Conservation (phyloP, 2,113 vertebrate genomes). For the Galemys pyrenaicus region DNA sequence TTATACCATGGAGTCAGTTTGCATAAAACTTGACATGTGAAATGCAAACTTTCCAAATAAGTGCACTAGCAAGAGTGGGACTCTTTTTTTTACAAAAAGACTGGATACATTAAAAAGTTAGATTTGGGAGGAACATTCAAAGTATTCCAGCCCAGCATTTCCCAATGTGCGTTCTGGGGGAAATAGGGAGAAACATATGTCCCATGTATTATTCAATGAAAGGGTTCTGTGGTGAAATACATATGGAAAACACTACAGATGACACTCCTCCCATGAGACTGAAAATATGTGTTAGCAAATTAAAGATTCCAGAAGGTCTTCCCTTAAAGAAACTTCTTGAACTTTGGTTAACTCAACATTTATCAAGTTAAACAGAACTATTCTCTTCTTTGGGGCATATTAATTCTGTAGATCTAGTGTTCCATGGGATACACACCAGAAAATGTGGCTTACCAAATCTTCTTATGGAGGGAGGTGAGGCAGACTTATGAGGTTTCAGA, state of each 20-base stretch:
- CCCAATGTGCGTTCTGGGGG: not conserved
- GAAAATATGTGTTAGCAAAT: not conserved
- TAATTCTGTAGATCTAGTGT: not conserved
- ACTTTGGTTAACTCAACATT: not conserved
- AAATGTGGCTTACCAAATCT: not conserved
- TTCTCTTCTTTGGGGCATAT: not conserved
- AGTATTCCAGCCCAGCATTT: not conserved
- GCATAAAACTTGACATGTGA: not conserved
- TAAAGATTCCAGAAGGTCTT: not conserved
- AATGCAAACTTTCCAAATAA: conserved; percentile 31
- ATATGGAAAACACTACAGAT: not conserved
- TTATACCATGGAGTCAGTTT: not conserved
- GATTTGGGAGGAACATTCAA: not conserved
- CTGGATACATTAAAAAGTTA: not conserved
- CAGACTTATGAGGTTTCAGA: conserved; percentile 56
- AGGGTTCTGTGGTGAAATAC: not conserved
- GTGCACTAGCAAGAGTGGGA: not conserved
- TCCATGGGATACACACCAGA: not conserved
- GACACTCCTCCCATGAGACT: not conserved
- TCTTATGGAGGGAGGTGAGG: conserved; percentile 59
- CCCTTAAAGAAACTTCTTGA: not conserved
- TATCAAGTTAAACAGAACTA: not conserved
- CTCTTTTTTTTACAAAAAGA: not conserved
- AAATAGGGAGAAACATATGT: not conserved
- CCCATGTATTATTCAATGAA: not conserved